Base-by-base conservation (phyloP, 2,797 vertebrate species). In the Enteromius treurensis region DNA sequence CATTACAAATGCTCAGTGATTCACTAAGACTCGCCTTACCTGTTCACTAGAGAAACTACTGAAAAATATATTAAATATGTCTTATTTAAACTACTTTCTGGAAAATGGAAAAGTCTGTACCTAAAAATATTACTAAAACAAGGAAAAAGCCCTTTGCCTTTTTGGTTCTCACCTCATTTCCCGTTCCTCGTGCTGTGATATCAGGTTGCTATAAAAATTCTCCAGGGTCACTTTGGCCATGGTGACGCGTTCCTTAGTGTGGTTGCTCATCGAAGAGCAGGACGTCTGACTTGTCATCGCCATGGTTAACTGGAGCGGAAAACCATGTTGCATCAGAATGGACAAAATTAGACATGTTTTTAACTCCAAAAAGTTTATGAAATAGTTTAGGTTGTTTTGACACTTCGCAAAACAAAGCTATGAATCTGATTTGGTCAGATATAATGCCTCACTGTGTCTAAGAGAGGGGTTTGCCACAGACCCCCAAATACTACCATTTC, bases 121-220 rank as follows among this genome's bases (percentile, higher is more conserved):
- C 3, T 32, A n/a, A 34, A 74, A 74, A 8, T 34, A 53, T 14
- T 2, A 21, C 11, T 51, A 49, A 19, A 29, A 29, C 45, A 19
- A 49, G 3, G 1, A n/a, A 4, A 42, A n/a, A 17, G 6, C 0
- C 0, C 51, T n/a, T 15, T 37, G 32, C 37, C 34, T 14, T 51
- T 71, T 32, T 23, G 3, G 42, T 19, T 32, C 23, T 94, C 93
- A 99, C 98, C 98, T 98, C 96, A 98, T 97, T 91, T 99, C 98
- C 67, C 98, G 85, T 89, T 99, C 98, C 88, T 99, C 98, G 0
- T 99, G 98, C 89, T 99, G 98, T 3, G 96, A 95, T 0, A 99
- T 99, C 53, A 99, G 95, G 86, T 98, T 99, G 91, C 98, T 99
- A 90, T 99, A 99, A 91, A 98, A 99, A 93, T 98, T 99, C 89